phyloP scores from a whole-genome alignment of 92 coral and sea anemone genomes.

The Plumapathes pennacea region DNA sequence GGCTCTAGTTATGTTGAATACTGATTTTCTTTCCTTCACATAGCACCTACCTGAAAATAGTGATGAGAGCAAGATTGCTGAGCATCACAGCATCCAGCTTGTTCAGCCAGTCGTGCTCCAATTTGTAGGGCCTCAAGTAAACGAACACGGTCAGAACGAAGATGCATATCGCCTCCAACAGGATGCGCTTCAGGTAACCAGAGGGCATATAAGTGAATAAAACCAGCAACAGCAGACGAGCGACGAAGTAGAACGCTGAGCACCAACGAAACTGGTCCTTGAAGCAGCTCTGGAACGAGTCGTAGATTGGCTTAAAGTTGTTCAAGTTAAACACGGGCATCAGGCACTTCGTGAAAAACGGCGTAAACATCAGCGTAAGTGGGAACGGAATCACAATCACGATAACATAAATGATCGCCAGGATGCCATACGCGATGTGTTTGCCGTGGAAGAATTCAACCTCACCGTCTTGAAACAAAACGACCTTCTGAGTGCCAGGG shows the following conservation, averaged over 20 bases:
- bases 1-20: no score
- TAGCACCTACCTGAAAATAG: no score
- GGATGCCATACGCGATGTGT: slow-evolving; percentile 64
- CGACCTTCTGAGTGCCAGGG: slow-evolving; percentile 25
- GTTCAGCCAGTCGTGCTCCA: slow-evolving; percentile 74
- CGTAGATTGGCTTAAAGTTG: slow-evolving; percentile 76
- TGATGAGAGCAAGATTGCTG: slow-evolving; percentile 41
- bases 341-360: slow-evolving; percentile 49
- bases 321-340: slow-evolving; percentile 48
- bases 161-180: slow-evolving; percentile 61
- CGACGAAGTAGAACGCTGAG: slow-evolving; percentile 84
- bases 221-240: slow-evolving; percentile 37
- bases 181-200: slow-evolving; percentile 58
- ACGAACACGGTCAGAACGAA: slow-evolving; percentile 53
- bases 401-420: slow-evolving; percentile 62
- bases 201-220: slow-evolving; percentile 45
- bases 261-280: slow-evolving; percentile 89
- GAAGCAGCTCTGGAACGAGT: slow-evolving; percentile 85
- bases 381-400: slow-evolving; percentile 73
- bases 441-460: slow-evolving; percentile 65
- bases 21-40: no score
- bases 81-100: slow-evolving; percentile 54
- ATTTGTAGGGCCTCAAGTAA: slow-evolving; percentile 76
- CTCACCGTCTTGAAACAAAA: slow-evolving; percentile 64
- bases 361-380: slow-evolving; percentile 57